Conservation (phyloP, 2,113 vertebrate species). For the Aviceda subcristata region DNA sequence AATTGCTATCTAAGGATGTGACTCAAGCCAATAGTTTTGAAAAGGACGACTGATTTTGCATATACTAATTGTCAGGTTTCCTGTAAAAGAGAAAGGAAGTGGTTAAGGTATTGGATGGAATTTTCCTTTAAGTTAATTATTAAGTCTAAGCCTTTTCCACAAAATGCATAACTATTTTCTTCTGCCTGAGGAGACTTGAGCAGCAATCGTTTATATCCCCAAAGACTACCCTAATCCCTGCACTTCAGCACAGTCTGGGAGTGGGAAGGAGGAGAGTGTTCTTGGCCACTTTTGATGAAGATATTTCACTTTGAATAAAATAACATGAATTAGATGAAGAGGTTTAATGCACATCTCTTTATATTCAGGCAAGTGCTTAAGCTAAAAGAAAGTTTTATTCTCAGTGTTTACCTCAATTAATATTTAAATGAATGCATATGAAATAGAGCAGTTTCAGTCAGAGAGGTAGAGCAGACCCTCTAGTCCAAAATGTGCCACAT, state of each 20-base stretch:
- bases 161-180: not conserved
- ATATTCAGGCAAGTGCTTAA: not conserved
- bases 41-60: accelerated
- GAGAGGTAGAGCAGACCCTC: not conserved
- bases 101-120: not conserved
- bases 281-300: not conserved
- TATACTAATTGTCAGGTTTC: not conserved
- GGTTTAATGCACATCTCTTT: not conserved
- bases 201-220: not conserved
- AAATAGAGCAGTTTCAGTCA: not conserved
- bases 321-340: not conserved
- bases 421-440: not conserved
- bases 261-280: not conserved
- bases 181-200: not conserved
- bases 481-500: not conserved
- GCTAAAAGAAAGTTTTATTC: not conserved
- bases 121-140: not conserved
- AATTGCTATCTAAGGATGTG: not conserved
- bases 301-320: not conserved
- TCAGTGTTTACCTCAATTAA: not conserved
- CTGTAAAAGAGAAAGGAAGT: not conserved
- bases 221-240: not conserved
- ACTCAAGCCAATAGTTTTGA: not conserved
- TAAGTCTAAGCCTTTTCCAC: not conserved
- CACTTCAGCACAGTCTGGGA: not conserved